A percentile compares a stretch with the other conserved stretches of the same genome.
Evolutionary conservation across 2,797 vertebrate genomes (phyloP).

Genomic region (Oophaga sylvatica): DNA sequence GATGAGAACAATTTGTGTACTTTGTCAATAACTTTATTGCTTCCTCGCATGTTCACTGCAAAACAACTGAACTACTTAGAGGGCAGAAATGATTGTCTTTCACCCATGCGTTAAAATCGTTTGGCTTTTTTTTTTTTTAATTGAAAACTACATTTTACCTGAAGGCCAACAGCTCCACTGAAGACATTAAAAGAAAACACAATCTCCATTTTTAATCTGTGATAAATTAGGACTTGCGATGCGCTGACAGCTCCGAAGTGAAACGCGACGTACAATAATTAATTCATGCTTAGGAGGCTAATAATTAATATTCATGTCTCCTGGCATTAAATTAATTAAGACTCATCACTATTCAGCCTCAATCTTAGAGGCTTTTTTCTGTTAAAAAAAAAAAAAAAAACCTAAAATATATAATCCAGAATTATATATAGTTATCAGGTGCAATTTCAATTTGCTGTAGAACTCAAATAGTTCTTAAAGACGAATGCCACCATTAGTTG

Average conservation of each 20-base stretch:
- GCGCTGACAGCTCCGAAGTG: background rate
- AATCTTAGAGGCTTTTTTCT: background rate
- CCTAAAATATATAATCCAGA: background rate
- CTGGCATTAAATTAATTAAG: conserved; percentile 40
- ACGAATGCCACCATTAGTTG: background rate
- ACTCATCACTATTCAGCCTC: background rate
- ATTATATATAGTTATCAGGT: background rate
- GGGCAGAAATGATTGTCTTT: conserved; percentile 1
- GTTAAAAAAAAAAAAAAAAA: background rate
- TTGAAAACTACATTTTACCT: conserved; percentile 27
- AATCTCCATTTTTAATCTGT: conserved; percentile 8
- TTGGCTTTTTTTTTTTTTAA: background rate
- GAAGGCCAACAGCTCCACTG: background rate
- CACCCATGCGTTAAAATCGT: background rate
- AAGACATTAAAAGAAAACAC: conserved; percentile 18
- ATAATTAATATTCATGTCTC: conserved; percentile 54
- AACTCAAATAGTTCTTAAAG: background rate
- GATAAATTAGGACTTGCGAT: conserved; percentile 24
- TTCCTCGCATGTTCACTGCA: background rate
- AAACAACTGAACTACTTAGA: background rate
- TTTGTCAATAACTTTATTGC: background rate
- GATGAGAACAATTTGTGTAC: background rate
- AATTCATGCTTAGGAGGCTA: conserved; percentile 43
- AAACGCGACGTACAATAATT: conserved; percentile 35
- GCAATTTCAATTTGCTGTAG: background rate